Conservation (phyloP, 92 coral and sea anemone genomes). For the Palythoa grandiflora region DNA sequence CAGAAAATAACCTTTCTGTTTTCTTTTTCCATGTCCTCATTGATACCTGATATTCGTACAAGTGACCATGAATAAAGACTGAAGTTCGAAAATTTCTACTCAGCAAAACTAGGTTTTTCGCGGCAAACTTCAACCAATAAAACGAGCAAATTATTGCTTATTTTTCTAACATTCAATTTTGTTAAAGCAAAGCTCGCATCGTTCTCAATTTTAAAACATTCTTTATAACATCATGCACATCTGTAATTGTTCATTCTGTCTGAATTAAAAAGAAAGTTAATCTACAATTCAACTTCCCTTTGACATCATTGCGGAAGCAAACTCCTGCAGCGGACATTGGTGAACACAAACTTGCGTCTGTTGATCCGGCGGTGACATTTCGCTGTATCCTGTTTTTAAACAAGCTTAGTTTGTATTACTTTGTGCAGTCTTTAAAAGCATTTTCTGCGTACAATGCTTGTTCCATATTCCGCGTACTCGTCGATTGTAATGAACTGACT, state of each 20-base stretch:
- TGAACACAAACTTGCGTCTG: not conserved
- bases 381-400: no score
- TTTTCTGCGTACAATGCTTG: slow-evolving; percentile 83
- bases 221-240: not conserved
- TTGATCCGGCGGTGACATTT: not conserved
- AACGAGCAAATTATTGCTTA: not conserved
- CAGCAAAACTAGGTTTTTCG: no score
- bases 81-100: no score
- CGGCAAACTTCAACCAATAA: not conserved
- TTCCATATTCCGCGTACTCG: slow-evolving; percentile 92
- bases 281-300: not conserved
- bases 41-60: no score
- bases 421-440: slow-evolving; percentile 64
- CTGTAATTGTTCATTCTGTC: not conserved
- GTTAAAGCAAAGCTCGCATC: not conserved
- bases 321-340: not conserved
- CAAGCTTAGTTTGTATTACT: not conserved
- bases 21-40: no score
- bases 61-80: no score
- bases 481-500: slow-evolving; percentile 88
- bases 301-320: not conserved
- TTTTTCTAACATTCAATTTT: not conserved
- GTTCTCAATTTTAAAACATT: not conserved
- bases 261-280: not conserved
- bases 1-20: no score